phyloP scores from a whole-genome alignment of 1,140 invertebrate genomes.

The Stenopsyche tienmushanensis region DNA sequence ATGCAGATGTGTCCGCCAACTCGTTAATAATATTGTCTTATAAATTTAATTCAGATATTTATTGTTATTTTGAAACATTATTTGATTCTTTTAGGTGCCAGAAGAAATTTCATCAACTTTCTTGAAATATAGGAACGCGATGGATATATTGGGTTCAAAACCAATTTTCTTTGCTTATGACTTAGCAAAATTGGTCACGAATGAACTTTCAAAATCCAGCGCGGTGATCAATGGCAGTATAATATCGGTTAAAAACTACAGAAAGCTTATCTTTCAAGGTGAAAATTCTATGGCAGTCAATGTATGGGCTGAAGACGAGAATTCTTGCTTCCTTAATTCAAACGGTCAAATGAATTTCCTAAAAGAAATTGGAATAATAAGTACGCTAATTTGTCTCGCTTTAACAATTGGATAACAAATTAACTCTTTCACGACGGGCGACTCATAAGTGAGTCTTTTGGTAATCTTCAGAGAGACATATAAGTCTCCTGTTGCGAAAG shows the following conservation, averaged over 20 bases:
- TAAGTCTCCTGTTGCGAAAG: too few species aligned
- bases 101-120: neutral
- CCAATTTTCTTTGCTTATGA: constrained; percentile 7
- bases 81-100: constrained; percentile 14
- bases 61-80: neutral
- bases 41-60: too few species aligned
- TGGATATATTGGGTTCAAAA: constrained; percentile 7
- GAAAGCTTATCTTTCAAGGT: neutral
- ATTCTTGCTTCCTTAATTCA: neutral
- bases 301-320: neutral
- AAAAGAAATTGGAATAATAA: constrained; percentile 14
- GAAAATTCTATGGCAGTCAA: neutral
- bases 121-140: constrained; percentile 8
- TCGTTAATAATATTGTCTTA: too few species aligned
- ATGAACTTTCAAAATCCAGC: constrained; percentile 8
- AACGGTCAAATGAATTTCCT: constrained; percentile 8
- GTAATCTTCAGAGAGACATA: too few species aligned
- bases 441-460: too few species aligned
- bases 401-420: too few species aligned
- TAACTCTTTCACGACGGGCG: too few species aligned
- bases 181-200: constrained; percentile 1
- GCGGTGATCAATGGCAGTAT: constrained; percentile 8
- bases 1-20: too few species aligned
- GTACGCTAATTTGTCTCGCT: constrained; percentile 10
- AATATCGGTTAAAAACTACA: neutral